A percentile compares a stretch with the other conserved stretches of the same genome.
Evolutionary conservation across 2,888 invertebrate genomes (phyloP).

Genomic region (Zygothrica quintamaculata): DNA sequence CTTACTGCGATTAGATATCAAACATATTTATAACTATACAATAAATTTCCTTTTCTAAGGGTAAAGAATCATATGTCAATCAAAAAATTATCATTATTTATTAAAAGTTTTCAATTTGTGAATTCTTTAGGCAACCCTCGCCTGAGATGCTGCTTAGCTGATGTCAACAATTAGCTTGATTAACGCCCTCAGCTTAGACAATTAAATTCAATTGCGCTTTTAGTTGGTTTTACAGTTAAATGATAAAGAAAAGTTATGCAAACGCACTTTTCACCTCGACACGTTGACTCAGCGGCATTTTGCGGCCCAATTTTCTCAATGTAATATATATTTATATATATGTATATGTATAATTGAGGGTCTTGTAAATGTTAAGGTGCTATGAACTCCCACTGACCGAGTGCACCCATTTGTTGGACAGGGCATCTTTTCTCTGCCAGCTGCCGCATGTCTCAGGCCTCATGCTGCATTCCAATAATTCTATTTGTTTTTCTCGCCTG

Average conservation of each 20-base stretch:
- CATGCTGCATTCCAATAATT: conserved; percentile 20
- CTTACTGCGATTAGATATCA: too few relatives aligned
- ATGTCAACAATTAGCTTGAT: conserved; percentile 68
- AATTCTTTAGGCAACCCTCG: conserved; percentile 35
- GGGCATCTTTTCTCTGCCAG: conserved; percentile 13
- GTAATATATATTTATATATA: conserved; percentile 18
- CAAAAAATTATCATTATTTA: too few relatives aligned
- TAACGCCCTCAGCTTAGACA: conserved; percentile 60
- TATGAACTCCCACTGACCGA: conserved; percentile 69
- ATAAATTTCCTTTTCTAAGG: too few relatives aligned
- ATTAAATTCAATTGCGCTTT: conserved; percentile 58
- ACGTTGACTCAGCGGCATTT: conserved; percentile 36
- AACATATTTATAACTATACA: too few relatives aligned
- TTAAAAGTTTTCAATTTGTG: too few relatives aligned
- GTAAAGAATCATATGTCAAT: too few relatives aligned
- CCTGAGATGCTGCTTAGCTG: conserved; percentile 39
- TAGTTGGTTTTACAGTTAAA: conserved; percentile 29
- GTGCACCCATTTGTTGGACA: conserved; percentile 30
- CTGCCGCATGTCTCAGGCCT: conserved; percentile 47
- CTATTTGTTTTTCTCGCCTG: conserved; percentile 25
- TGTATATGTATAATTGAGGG: not conserved
- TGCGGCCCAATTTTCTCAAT: conserved; percentile 39
- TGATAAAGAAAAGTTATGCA: conserved; percentile 57
- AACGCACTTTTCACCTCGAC: conserved; percentile 56
- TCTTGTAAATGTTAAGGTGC: conserved; percentile 63